phyloP scores from a whole-genome alignment of 2,888 invertebrate genomes.

The Eristalinus sepulchralis region DNA sequence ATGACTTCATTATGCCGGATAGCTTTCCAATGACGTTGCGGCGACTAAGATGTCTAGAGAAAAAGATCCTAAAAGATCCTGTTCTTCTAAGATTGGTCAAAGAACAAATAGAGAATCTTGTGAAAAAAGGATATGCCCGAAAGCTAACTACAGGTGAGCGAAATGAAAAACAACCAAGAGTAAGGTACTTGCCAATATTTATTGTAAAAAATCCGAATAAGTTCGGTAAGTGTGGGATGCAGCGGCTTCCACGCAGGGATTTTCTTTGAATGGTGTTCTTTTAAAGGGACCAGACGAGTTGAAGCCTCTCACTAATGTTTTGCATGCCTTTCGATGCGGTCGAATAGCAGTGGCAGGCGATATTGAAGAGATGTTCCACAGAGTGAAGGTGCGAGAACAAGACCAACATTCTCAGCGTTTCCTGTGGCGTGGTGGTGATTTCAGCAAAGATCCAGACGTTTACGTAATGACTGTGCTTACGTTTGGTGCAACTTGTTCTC shows the following conservation, averaged over 20 bases:
- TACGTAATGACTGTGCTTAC: conserved; percentile 66
- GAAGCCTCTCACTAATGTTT: not conserved
- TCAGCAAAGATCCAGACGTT: not conserved
- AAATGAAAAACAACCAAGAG: conserved; percentile 21
- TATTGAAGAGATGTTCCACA: conserved; percentile 38
- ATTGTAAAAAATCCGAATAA: conserved; percentile 72
- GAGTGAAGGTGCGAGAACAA: conserved; percentile 1
- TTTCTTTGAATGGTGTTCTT: not conserved
- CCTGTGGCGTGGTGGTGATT: conserved; percentile 70
- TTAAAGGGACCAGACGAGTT: not conserved
- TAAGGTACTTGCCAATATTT: conserved; percentile 73
- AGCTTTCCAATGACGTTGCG: conserved; percentile 43
- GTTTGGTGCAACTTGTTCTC: conserved; percentile 66
- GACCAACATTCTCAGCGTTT: conserved; percentile 69
- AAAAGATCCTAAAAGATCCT: conserved; percentile 44
- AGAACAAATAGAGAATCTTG: conserved; percentile 24
- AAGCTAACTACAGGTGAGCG: conserved; percentile 38
- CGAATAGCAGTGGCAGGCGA: not conserved
- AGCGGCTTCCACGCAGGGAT: not conserved
- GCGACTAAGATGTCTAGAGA: conserved; percentile 55
- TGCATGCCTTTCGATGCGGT: not conserved
- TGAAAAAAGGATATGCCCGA: conserved; percentile 24
- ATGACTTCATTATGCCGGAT: conserved; percentile 36
- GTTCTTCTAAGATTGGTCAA: not conserved
- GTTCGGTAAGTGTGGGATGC: not conserved